Base-by-base conservation (phyloP, 2,888 invertebrate genomes). In the Synergus laeviventris region DNA sequence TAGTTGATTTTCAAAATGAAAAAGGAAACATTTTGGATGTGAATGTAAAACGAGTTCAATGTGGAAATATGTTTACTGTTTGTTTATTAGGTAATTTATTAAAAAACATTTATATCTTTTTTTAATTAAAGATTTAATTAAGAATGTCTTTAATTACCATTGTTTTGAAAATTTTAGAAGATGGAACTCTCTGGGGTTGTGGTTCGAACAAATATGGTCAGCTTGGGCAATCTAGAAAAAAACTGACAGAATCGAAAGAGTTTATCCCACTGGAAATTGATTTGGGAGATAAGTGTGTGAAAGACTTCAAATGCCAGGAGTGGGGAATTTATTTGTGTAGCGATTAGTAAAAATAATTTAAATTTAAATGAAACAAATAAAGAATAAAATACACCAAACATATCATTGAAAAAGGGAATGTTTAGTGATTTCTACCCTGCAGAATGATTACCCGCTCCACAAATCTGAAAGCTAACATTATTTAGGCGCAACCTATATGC, bases 181-280 rank as follows among this genome's bases (percentile, higher is more conserved):
- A 95, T 85, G 93, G 94, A 18, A 91, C 93, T 49, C 86, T 97
- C 16, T 95, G 94, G 94, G 95, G 95, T 0, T 93, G 94, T 87
- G 98, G 97, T 16, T 95, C 94, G 92, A 97, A 97, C 91, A 94
- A 94, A 85, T 96, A 97, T 91, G 95, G 96, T 1, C 97, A 97
- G 87, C 89, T 97, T 64, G 95, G 95, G 11, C 84, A 84, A 45
- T 62, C 83, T 1, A 80, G 79, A 14, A 77, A 81, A 21, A 75
- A 80, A 3, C 74, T 86, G 0, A 1, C 56, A n/a, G 61, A 31
- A 42, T 81, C 84, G 0, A 82, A 84, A 77, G 84, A 75, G 31
- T 89, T 89, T 79, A 73, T 89, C 2, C 82, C 81, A 76, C 74
- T 91, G 1, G 78, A 86, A 0, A 31, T 83, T 8, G 78, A 85